phyloP scores from a whole-genome alignment of 2,113 vertebrate species.

The Tapirus terrestris region DNA sequence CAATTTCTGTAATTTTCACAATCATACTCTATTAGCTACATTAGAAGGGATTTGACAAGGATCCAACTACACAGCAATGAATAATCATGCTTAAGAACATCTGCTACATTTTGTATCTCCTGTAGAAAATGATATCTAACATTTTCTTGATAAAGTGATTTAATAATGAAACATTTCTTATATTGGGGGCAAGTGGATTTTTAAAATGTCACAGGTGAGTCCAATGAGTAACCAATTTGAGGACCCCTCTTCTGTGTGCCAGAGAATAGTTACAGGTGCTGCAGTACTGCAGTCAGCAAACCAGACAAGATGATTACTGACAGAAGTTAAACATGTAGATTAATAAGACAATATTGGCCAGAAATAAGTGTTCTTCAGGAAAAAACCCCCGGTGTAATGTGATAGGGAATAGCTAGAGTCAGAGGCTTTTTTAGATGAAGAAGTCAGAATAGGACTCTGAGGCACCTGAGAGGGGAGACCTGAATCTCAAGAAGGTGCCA shows the following conservation, averaged over 20 bases:
- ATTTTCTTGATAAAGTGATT: neutral
- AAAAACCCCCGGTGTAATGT: neutral
- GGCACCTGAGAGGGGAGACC: neutral
- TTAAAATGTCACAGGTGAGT: neutral
- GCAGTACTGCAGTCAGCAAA: neutral
- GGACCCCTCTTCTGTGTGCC: neutral
- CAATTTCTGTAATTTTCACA: neutral
- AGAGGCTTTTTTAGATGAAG: neutral
- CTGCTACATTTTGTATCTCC: neutral
- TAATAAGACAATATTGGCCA: slow-evolving; percentile 7
- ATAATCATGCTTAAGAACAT: neutral
- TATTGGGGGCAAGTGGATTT: neutral
- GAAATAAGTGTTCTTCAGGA: neutral
- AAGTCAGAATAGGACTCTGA: neutral
- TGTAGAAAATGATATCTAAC: neutral
- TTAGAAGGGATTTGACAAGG: slow-evolving; percentile 1
- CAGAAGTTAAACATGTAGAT: slow-evolving; percentile 36
- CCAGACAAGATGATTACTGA: neutral
- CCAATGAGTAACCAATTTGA: neutral
- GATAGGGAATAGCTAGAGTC: neutral
- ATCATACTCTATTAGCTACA: neutral
- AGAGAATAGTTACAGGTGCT: neutral
- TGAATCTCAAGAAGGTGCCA: neutral
- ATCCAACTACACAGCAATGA: neutral
- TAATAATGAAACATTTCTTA: neutral